Evolutionary conservation across 2,113 vertebrate genomes (phyloP).

Genomic region (Zosterops lateralis): DNA sequence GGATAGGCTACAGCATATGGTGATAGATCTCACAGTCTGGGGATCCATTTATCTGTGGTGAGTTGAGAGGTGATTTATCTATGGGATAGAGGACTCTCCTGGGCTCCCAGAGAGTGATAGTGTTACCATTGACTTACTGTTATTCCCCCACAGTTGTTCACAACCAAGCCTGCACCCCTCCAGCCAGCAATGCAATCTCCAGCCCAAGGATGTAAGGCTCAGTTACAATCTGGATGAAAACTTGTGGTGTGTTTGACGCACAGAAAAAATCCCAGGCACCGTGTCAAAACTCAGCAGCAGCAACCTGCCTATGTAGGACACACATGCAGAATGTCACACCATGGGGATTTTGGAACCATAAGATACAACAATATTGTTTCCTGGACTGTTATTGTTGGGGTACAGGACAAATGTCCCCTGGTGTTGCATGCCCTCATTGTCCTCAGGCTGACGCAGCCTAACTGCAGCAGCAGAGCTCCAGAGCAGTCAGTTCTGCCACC

Average conservation of each 20-base stretch:
- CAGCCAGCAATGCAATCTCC: not conserved
- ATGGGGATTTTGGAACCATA: not conserved
- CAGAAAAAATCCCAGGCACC: not conserved
- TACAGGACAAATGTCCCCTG: not conserved
- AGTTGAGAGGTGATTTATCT: slow-evolving; percentile 6
- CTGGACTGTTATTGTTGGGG: not conserved
- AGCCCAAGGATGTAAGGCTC: not conserved
- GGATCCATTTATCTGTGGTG: not conserved
- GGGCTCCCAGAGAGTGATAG: not conserved
- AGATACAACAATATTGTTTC: not conserved
- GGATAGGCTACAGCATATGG: not conserved
- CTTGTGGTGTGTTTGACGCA: not conserved
- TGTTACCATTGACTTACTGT: not conserved
- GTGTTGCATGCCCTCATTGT: accelerated
- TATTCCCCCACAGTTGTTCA: not conserved
- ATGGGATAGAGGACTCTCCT: not conserved
- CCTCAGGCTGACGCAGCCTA: not conserved
- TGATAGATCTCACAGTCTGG: not conserved
- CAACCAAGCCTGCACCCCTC: not conserved
- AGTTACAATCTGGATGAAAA: not conserved
- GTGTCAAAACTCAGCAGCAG: not conserved
- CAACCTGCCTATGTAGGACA: not conserved
- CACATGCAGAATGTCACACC: not conserved
- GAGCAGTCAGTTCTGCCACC: not conserved
- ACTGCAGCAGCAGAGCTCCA: not conserved